Percentiles rank a stretch among this genome's conserved stretches.
Evolutionary conservation across 2,797 vertebrate species (phyloP).

Genomic region (Coendou prehensilis): DNA sequence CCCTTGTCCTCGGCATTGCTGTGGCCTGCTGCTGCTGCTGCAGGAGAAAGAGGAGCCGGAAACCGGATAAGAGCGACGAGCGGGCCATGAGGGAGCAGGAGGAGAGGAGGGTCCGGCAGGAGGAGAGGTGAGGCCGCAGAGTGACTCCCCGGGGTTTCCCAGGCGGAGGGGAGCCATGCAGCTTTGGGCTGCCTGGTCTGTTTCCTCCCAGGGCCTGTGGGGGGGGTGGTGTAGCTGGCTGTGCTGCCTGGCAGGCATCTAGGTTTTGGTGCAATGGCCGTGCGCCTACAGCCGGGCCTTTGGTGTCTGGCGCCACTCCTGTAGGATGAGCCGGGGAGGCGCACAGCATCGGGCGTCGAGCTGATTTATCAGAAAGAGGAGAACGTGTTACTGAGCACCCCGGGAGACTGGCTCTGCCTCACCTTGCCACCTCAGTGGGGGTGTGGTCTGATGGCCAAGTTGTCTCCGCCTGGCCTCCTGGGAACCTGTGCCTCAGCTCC

Average conservation of each 20-base stretch:
- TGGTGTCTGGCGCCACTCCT: too few relatives aligned
- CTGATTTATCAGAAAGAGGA: background rate
- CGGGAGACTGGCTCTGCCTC: rapidly evolving
- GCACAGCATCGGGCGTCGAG: background rate
- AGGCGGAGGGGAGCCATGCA: background rate
- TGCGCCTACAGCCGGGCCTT: too few relatives aligned
- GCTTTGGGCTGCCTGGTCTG: background rate
- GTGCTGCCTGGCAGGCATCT: background rate
- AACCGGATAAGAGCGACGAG: constrained; percentile 90
- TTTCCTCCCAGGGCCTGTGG: background rate
- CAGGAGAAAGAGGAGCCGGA: constrained; percentile 89
- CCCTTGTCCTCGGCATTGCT: constrained; percentile 89
- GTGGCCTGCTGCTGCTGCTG: constrained; percentile 94
- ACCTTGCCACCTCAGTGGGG: rapidly evolving
- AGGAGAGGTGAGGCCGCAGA: constrained; percentile 91
- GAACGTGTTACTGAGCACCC: rapidly evolving
- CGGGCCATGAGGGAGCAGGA: constrained; percentile 90
- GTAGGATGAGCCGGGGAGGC: background rate
- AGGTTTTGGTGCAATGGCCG: rapidly evolving
- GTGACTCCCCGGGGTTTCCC: background rate
- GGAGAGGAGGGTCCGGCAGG: constrained; percentile 92
- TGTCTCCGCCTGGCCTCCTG: background rate
- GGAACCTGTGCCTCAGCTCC: rapidly evolving
- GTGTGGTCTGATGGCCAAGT: rapidly evolving
- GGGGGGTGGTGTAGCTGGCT: background rate